Percentiles rank a stretch among this genome's conserved stretches.
These are phyloP conservation scores for Hyla sarda DNA, from an alignment of 2,113 vertebrate genomes.

Conservation along the genomic window DNA sequence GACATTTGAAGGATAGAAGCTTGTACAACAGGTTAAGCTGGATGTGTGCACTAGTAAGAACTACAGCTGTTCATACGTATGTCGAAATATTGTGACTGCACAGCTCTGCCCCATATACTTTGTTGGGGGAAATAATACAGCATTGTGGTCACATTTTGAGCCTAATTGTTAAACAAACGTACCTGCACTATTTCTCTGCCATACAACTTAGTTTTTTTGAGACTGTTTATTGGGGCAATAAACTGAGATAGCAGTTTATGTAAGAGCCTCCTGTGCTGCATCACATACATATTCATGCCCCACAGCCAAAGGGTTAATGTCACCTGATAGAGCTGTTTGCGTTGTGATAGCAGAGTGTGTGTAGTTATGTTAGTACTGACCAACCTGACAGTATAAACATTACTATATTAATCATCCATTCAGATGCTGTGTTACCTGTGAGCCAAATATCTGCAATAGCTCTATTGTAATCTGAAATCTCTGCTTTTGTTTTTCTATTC, in stretches of 20 bases:
- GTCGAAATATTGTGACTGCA: neutral
- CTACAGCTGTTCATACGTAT: neutral
- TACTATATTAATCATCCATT: neutral
- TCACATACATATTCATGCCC: neutral
- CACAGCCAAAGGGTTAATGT: neutral
- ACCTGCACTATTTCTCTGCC: neutral
- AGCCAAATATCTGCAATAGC: neutral
- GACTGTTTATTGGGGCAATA: neutral
- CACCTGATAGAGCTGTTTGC: conserved; percentile 3
- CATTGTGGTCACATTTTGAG: neutral
- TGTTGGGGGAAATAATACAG: no score
- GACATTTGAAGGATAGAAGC: neutral
- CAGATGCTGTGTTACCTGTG: neutral
- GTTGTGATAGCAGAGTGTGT: conserved; percentile 1
- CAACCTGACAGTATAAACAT: conserved; percentile 26
- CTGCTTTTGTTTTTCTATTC: neutral
- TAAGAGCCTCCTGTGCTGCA: neutral
- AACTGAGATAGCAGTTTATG: neutral
- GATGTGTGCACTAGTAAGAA: neutral
- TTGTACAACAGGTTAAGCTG: neutral
- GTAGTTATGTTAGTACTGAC: neutral
- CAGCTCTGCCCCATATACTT: neutral
- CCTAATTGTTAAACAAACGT: no score
- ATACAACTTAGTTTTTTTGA: neutral
- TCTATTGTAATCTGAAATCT: neutral